Conservation (phyloP, 2,888 invertebrate genomes). For the Drosophila merina region DNA sequence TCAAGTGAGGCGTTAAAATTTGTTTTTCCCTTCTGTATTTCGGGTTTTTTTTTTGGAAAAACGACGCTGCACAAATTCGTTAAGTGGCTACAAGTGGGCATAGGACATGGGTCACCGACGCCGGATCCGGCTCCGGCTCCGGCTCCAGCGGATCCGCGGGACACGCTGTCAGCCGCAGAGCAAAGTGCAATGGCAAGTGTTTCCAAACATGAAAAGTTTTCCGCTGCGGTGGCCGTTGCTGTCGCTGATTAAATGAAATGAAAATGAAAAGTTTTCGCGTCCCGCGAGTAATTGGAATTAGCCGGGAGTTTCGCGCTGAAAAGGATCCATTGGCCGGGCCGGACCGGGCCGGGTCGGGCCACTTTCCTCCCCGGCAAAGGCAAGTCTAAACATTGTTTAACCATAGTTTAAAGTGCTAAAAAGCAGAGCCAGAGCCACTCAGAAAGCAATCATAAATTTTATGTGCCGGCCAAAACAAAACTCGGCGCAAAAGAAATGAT, state of each 20-base stretch:
- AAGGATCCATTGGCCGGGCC: constrained; percentile 1
- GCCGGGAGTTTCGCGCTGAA: constrained; percentile 4
- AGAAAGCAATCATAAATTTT: constrained; percentile 43
- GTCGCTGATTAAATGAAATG: constrained; percentile 63
- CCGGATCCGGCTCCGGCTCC: constrained; percentile 19
- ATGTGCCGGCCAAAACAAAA: constrained; percentile 18
- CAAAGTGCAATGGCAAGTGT: constrained; percentile 60
- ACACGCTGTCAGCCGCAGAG: constrained; percentile 59
- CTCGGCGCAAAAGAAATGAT: constrained; percentile 46
- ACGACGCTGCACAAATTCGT: constrained; percentile 56
- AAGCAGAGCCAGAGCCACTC: constrained; percentile 4
- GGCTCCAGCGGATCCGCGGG: constrained; percentile 2
- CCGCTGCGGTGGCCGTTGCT: constrained; percentile 47
- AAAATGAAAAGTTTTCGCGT: constrained; percentile 58
- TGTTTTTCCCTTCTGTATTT: constrained; percentile 7
- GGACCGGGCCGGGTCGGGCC: background rate
- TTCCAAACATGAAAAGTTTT: constrained; percentile 59
- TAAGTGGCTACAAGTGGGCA: constrained; percentile 67
- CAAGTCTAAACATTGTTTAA: background rate
- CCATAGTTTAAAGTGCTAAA: constrained; percentile 4
- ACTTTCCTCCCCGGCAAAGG: background rate
- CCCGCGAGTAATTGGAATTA: constrained; percentile 35
- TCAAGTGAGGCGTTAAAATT: constrained; percentile 44
- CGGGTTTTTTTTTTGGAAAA: constrained; percentile 34
- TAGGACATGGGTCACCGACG: constrained; percentile 31